Percentiles rank a stretch among this genome's conserved stretches.
phyloP scores from a whole-genome alignment of 2,113 vertebrate genomes.

The Xenopus tropicalis region UCB_Xtro_10.0 CM004450.2:118031001-118031500 shows the following conservation, averaged over 20 bases:
- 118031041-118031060: neutral
- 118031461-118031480: too few relatives aligned
- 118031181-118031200: neutral
- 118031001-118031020: neutral
- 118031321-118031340: too few relatives aligned
- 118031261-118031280: too few relatives aligned
- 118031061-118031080: neutral
- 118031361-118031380: too few relatives aligned
- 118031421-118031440: too few relatives aligned
- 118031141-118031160: slow-evolving; percentile 1
- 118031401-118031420: too few relatives aligned
- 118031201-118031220: slow-evolving; percentile 4
- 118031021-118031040: neutral
- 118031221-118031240: neutral
- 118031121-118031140: neutral
- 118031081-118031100: neutral
- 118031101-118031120: neutral
- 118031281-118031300: too few relatives aligned
- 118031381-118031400: too few relatives aligned
- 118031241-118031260: neutral
- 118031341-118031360: too few relatives aligned
- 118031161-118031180: neutral
- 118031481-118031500: too few relatives aligned
- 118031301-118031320: too few relatives aligned
- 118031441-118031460: too few relatives aligned